Percentiles rank a stretch among this genome's conserved stretches.
Conservation (phyloP, 2,888 invertebrate genomes). For the Lasius platythorax region DNA sequence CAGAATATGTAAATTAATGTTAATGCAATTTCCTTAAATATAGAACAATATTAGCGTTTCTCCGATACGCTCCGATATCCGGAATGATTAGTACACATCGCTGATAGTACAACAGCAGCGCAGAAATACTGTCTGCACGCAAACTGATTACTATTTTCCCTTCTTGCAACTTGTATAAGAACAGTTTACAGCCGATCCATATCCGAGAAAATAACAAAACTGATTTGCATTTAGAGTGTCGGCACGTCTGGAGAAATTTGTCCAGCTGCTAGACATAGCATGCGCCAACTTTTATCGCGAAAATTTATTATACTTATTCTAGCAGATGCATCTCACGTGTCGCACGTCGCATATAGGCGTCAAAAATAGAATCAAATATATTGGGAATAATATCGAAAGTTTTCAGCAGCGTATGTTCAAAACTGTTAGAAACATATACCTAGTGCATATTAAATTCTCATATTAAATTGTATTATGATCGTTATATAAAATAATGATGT, state of each 20-base stretch:
- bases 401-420: background rate
- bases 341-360: background rate
- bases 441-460: background rate
- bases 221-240: conserved; percentile 45
- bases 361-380: background rate
- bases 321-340: background rate
- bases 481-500: background rate
- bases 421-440: background rate
- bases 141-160: conserved; percentile 7
- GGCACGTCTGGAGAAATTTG: background rate
- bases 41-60: conserved; percentile 19
- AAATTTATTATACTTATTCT: background rate
- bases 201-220: conserved; percentile 1
- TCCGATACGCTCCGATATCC: background rate
- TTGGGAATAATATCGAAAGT: background rate
- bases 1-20: conserved; percentile 3
- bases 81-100: conserved; percentile 12
- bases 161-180: background rate
- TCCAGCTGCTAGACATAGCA: background rate
- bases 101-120: background rate
- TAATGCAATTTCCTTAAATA: background rate
- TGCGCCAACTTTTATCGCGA: background rate
- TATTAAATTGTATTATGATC: background rate
- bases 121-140: background rate
- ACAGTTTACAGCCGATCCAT: background rate